Conservation (phyloP, 2,113 vertebrate genomes). For the Sterrhoptilus dennistouni region DNA sequence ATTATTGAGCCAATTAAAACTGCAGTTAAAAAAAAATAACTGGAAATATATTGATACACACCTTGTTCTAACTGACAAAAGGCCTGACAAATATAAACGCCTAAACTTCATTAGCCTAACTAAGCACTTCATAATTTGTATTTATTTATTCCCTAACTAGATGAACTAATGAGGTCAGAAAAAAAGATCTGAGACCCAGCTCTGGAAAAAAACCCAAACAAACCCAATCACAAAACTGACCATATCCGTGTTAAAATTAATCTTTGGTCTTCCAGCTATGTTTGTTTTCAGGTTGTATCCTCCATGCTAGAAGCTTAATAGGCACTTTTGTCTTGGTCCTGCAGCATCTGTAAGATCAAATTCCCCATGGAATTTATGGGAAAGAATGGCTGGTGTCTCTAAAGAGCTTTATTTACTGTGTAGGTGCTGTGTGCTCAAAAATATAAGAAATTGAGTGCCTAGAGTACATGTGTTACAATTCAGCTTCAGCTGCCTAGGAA, state of each 20-base stretch:
- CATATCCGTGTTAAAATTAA: background rate
- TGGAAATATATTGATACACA: background rate
- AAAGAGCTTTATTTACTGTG: background rate
- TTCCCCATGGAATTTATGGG: background rate
- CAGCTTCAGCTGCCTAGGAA: background rate
- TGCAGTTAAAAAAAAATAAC: background rate
- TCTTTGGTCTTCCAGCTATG: background rate
- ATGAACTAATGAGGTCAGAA: background rate
- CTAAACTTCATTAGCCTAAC: background rate
- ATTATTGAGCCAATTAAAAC: background rate
- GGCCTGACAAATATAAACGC: background rate
- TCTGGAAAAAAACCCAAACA: rapidly evolving
- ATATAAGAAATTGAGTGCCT: background rate
- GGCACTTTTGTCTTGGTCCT: background rate
- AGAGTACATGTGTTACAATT: background rate
- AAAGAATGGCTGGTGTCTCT: background rate
- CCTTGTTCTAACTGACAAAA: background rate
- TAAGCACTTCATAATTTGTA: background rate
- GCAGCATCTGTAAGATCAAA: background rate
- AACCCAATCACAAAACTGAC: background rate
- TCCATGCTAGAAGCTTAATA: background rate
- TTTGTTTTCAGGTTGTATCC: background rate
- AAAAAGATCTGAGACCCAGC: background rate
- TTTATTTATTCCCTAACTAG: background rate
- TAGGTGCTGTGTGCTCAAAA: background rate